Conservation (phyloP, 2,113 vertebrate genomes). For the Sphaerodactylus townsendi region DNA sequence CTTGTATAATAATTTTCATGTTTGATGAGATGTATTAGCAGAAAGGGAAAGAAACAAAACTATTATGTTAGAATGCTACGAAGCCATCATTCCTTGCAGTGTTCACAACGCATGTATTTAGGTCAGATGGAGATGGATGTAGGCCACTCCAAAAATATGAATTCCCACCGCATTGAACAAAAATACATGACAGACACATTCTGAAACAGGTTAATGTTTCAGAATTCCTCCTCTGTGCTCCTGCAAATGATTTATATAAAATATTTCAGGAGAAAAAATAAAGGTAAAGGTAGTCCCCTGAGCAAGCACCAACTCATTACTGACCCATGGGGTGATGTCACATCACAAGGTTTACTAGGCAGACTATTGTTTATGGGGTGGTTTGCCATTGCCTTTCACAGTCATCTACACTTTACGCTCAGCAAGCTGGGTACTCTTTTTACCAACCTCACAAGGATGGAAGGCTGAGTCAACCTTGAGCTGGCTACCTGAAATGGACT, state of each 20-base stretch:
- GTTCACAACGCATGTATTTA: not conserved
- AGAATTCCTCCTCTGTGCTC: not conserved
- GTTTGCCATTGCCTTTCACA: too few species aligned
- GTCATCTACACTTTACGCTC: too few species aligned
- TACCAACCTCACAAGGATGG: too few species aligned
- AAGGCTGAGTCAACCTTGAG: too few species aligned
- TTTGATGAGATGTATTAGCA: not conserved
- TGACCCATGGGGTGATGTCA: too few species aligned
- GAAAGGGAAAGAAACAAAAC: not conserved
- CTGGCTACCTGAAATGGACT: too few species aligned
- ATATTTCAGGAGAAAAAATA: not conserved
- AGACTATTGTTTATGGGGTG: too few species aligned
- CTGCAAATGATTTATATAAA: not conserved
- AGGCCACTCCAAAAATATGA: not conserved
- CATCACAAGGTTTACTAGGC: too few species aligned
- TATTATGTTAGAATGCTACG: not conserved
- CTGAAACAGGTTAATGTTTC: not conserved
- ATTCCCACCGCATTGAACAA: not conserved
- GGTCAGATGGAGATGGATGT: slow-evolving; percentile 10
- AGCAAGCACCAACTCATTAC: too few species aligned
- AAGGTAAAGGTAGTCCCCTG: too few species aligned
- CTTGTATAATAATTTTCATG: not conserved
- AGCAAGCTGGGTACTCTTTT: too few species aligned
- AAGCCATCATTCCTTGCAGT: not conserved
- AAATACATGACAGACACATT: not conserved